A percentile compares a stretch with the other conserved stretches of the same genome.
Conservation (phyloP, 2,888 invertebrate genomes). For the Leptura quadrifasciata region DNA sequence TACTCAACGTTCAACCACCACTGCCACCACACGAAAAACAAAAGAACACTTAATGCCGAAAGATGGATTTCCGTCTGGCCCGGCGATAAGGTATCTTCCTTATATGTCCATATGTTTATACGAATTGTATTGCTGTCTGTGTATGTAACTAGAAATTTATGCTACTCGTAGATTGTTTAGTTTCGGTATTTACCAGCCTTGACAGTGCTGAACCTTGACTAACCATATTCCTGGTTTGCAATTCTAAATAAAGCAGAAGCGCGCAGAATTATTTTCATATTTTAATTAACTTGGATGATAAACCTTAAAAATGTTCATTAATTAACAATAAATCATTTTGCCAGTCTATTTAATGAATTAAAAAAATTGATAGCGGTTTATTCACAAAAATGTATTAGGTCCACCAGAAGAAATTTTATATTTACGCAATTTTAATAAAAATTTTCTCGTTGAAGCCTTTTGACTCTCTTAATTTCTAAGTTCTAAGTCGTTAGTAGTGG, state of each 20-base stretch:
- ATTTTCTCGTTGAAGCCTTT: too few relatives aligned
- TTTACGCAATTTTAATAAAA: too few relatives aligned
- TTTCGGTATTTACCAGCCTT: slow-evolving; percentile 49
- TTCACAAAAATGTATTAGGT: too few relatives aligned
- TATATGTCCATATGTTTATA: slow-evolving; percentile 14
- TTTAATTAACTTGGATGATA: too few relatives aligned
- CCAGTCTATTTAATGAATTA: too few relatives aligned
- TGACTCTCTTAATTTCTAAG: too few relatives aligned
- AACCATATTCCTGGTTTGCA: slow-evolving; percentile 11
- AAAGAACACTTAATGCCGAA: background rate
- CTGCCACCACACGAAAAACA: slow-evolving; percentile 5
- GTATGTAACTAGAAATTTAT: slow-evolving; percentile 23
- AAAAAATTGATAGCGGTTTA: too few relatives aligned
- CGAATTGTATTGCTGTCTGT: background rate
- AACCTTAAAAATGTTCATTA: too few relatives aligned
- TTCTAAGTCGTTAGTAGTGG: too few relatives aligned
- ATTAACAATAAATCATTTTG: too few relatives aligned
- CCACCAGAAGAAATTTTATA: too few relatives aligned
- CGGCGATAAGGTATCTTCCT: slow-evolving; percentile 13
- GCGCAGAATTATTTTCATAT: background rate
- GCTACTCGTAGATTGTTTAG: slow-evolving; percentile 29
- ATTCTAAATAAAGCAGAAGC: background rate
- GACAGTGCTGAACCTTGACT: slow-evolving; percentile 48
- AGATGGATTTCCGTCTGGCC: background rate
- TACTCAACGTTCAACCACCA: background rate